Conservation (phyloP, 2,888 invertebrate species). For the Drosophila putrida region DNA sequence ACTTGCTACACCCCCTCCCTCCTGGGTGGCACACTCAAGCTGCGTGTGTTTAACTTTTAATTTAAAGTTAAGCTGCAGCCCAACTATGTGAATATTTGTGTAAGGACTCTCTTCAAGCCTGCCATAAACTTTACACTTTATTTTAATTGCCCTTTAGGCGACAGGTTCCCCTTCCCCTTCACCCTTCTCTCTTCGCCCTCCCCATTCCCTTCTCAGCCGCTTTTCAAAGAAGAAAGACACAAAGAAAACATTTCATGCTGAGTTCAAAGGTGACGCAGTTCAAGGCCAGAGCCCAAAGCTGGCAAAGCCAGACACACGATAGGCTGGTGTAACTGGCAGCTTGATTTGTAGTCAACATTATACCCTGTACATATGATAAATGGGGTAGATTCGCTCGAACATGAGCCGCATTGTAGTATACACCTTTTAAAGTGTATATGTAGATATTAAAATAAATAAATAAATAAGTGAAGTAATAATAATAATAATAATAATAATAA, state of each 20-base stretch:
- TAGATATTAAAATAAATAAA: neutral
- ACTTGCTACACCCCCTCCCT: neutral
- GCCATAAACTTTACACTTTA: constrained; percentile 24
- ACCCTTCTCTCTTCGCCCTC: too few species aligned
- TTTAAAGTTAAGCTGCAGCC: constrained; percentile 47
- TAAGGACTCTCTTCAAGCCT: constrained; percentile 1
- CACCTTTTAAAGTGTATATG: neutral
- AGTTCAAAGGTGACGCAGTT: constrained; percentile 68
- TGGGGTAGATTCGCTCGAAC: neutral
- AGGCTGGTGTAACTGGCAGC: constrained; percentile 22
- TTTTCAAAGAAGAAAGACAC: neutral
- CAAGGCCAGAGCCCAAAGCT: constrained; percentile 46
- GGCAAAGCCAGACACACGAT: constrained; percentile 38
- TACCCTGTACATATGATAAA: neutral
- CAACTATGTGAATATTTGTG: constrained; percentile 31
- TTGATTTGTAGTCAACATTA: constrained; percentile 22
- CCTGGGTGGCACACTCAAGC: constrained; percentile 14
- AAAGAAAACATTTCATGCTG: neutral
- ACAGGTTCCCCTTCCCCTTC: constrained; percentile 1
- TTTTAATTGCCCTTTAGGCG: constrained; percentile 35
- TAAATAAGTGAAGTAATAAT: too few species aligned
- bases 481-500: too few species aligned
- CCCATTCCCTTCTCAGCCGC: too few species aligned
- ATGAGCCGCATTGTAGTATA: neutral
- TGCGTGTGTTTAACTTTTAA: constrained; percentile 63